Conservation (phyloP, 2,113 vertebrate genomes). For the Pangasianodon hypophthalmus region DNA sequence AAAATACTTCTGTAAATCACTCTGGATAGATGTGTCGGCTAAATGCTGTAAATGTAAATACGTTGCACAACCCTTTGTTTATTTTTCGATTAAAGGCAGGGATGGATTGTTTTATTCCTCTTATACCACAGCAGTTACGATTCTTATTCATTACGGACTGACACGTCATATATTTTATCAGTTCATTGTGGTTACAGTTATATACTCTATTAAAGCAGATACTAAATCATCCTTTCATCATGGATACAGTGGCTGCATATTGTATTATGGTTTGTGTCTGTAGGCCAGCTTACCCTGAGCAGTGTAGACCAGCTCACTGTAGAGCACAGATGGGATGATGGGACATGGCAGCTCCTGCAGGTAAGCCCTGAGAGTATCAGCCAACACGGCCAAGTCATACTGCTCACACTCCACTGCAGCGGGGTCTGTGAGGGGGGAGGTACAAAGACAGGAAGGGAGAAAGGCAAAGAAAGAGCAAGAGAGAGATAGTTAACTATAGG, state of each 20-base stretch:
- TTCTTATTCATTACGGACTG: background rate
- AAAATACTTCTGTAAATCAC: too few relatives aligned
- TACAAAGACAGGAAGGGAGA: constrained; percentile 9
- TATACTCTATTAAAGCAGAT: background rate
- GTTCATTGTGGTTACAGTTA: background rate
- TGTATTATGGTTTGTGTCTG: background rate
- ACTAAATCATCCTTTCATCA: background rate
- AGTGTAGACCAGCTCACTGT: constrained; percentile 77
- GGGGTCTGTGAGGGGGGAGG: constrained; percentile 56
- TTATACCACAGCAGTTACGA: background rate
- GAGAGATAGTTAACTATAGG: constrained; percentile 28
- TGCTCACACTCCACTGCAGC: constrained; percentile 72
- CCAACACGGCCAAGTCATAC: constrained; percentile 70
- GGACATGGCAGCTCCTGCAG: constrained; percentile 75
- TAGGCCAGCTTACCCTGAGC: constrained; percentile 76
- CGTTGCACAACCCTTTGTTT: background rate
- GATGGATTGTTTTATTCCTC: background rate
- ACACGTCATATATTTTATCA: background rate
- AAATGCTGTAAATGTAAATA: background rate
- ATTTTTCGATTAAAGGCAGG: background rate
- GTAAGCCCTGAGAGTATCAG: constrained; percentile 74
- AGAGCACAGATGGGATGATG: constrained; percentile 73
- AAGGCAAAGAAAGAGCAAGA: constrained; percentile 22
- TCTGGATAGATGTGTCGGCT: background rate
- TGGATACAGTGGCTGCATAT: background rate